A percentile compares a stretch with the other conserved stretches of the same genome.
phyloP scores from a whole-genome alignment of 2,888 invertebrate species.

The Podotricha telesiphe region DNA sequence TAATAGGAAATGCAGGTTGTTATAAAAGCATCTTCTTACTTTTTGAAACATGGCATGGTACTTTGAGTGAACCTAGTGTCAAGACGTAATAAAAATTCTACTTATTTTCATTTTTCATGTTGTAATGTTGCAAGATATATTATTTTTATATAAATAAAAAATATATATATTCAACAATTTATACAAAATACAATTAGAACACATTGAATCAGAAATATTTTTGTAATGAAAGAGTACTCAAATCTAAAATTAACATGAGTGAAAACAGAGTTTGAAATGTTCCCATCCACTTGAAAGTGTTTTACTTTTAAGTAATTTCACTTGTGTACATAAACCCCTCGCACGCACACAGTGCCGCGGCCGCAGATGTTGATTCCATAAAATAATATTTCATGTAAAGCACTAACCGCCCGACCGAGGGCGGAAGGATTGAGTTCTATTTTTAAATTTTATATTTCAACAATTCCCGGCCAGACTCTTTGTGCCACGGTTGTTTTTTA shows the following conservation, averaged over 20 bases:
- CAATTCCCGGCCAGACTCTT: conserved; percentile 66
- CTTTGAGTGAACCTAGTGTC: too few relatives aligned
- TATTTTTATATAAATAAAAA: too few relatives aligned
- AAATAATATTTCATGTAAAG: conserved; percentile 84
- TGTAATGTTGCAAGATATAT: too few relatives aligned
- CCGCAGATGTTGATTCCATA: conserved; percentile 84
- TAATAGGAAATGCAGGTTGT: too few relatives aligned
- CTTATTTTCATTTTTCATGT: too few relatives aligned
- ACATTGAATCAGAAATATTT: conserved; percentile 40
- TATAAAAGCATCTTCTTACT: too few relatives aligned
- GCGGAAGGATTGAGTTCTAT: conserved; percentile 84
- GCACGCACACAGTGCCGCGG: conserved; percentile 64
- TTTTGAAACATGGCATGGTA: too few relatives aligned
- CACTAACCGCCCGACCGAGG: conserved; percentile 79
- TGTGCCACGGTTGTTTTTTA: conserved; percentile 46
- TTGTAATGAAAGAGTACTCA: conserved; percentile 52
- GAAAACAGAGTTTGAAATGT: conserved; percentile 67
- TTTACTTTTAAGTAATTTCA: conserved; percentile 78
- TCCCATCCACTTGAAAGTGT: conserved; percentile 77
- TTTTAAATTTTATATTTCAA: conserved; percentile 79
- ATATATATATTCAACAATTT: too few relatives aligned
- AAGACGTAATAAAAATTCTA: too few relatives aligned
- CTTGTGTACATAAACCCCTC: conserved; percentile 77
- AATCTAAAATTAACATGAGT: conserved; percentile 57
- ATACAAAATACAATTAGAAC: conserved; percentile 31